Conservation (phyloP, 2,888 invertebrate genomes). For the Macropis europaea region DNA sequence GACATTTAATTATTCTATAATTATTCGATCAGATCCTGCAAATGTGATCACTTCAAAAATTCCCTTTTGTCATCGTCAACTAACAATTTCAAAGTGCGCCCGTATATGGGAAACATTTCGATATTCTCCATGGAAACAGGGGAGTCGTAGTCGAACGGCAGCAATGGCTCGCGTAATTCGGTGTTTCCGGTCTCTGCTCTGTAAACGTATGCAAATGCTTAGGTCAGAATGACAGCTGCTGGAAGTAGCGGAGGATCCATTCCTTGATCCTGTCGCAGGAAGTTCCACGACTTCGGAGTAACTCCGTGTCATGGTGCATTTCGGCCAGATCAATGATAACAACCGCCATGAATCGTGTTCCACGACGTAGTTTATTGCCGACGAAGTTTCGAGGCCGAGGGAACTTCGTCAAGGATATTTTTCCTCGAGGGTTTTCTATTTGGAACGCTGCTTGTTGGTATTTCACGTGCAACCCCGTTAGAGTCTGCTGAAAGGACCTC, state of each 20-base stretch:
- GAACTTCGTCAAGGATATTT: background rate
- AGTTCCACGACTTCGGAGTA: conserved; percentile 8
- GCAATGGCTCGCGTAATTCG: conserved; percentile 28
- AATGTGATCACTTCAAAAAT: too few relatives aligned
- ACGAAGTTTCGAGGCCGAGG: conserved; percentile 3
- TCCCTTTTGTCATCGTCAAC: too few relatives aligned
- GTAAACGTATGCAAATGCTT: conserved; percentile 14
- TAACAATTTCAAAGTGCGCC: too few relatives aligned
- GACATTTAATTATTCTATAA: too few relatives aligned
- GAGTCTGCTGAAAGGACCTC: too few relatives aligned
- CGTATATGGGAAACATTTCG: too few relatives aligned
- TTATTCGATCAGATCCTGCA: too few relatives aligned
- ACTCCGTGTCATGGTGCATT: conserved; percentile 12
- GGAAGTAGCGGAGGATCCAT: background rate
- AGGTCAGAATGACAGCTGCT: background rate
- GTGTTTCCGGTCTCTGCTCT: background rate
- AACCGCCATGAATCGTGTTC: conserved; percentile 23
- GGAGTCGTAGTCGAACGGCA: background rate
- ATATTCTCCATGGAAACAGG: background rate
- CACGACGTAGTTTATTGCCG: conserved; percentile 16
- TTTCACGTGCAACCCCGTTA: too few relatives aligned
- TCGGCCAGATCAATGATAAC: conserved; percentile 34
- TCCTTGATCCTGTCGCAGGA: conserved; percentile 24
- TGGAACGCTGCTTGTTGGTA: too few relatives aligned
- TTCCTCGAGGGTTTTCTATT: background rate